Evolutionary conservation across 2,113 vertebrate genomes (phyloP), one percentile per base, ranked within the genome.

Genomic region (Thinocorus orbignyianus): DNA sequence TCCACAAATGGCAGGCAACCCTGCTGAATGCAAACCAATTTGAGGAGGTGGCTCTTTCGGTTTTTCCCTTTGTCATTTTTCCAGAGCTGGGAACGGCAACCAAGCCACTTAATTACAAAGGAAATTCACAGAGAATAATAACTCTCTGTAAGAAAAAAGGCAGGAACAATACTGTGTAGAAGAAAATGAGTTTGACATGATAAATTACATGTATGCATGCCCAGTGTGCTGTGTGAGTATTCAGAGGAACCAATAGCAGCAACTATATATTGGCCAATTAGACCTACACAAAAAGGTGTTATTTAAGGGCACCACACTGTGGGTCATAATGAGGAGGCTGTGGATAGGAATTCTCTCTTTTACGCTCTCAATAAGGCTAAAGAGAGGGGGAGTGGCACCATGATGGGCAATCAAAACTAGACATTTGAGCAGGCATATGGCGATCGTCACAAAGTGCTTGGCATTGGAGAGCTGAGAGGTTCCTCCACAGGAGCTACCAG

Each of bases 21-120:
- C 92, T 93, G 72, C 96, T 90, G 92, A 97, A 93, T 91, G 79
- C 92, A 96, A 97, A 96, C 92, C 82, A 61, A 62, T 83, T 77
- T 90, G 86, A 80, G 65, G 71, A 7, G 8, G 83, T 0, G 0
- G 69, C 70, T 92, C 51, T 60, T 81, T 65, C 33, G 1, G 42
- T 92, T 95, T 96, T 81, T 49, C 35, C 87, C 69, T 98, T 98
- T 98, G 97, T 98, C 85, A 74, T 92, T 98, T 96, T 94, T 82
- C 86, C 85, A 84, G 84, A 73, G 79, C 90, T 83, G 84, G 71
- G 81, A 96, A 93, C 3, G 6, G 95, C 84, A 48, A 97, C 94
- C 78, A 95, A 94, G 65, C 62, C 79, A 82, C 89, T 93, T 96
- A 95, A 96, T 96, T 96, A 93, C 81, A 74, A 80, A 97, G 73